Evolutionary conservation across 1,140 invertebrate species (phyloP), one percentile per base, ranked within the genome.

Genomic region (Oreohelix idahoensis): DNA sequence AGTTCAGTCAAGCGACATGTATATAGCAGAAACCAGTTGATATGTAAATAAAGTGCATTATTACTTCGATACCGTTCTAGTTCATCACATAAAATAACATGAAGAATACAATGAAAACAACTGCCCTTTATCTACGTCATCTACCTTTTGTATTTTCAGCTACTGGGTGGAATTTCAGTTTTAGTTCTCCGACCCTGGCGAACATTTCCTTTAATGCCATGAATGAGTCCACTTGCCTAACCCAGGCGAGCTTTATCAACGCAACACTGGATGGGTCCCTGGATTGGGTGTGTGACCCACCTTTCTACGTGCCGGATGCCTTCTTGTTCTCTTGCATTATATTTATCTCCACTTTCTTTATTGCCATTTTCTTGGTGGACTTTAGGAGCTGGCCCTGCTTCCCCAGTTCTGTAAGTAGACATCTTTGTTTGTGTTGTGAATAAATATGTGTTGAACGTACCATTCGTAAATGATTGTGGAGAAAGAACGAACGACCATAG

Each of bases 361-460:
- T 87, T 42, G 74, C 83, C 83, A 79, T 86, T 78, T 84, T 87
- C 84, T 63, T 85, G 45, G 84, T 85, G 39, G 45, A 88, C 76
- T 98, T 99, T 93, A 98, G 98, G 92, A 97, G 96, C 87, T 96
- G 97, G n/a, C 94, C 97, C 29, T 98, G 98, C 93, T 99, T 99
- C 91, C 97, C 98, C 29, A 96, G 87, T 36, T 87, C 88, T 80
- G 91, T 92, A 85, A 88, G 90, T 89, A 63, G 1, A 17, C 2
- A 15, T n/a, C 5, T 58, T 4, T 58, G 53, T 69, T 69, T n/a
- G n/a, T n/a, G n/a, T n/a, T n/a, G n/a, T n/a, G n/a, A n/a, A n/a
- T n/a, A n/a, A n/a, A n/a, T n/a, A n/a, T n/a, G n/a, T n/a, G n/a
- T n/a, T n/a, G n/a, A n/a, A n/a, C n/a, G n/a, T n/a, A n/a, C n/a